These are phyloP conservation scores for Seriola rivoliana DNA, from an alignment of 2,113 vertebrate genomes.

Conservation along the genomic window DNA sequence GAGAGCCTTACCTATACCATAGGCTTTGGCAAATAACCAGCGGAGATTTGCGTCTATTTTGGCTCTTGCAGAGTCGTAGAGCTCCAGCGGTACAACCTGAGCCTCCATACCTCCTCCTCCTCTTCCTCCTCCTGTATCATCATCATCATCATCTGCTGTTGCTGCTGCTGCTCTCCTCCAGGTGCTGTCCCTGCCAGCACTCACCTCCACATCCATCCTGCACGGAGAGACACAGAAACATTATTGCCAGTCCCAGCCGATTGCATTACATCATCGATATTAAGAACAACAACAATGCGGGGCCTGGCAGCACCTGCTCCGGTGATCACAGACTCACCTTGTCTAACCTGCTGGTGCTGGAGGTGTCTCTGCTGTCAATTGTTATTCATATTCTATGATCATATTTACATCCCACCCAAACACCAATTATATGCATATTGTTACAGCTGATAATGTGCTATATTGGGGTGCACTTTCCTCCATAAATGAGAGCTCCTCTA, in stretches of 20 bases:
- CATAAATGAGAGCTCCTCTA: not conserved
- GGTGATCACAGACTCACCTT: not conserved
- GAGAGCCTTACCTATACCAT: constrained; percentile 89
- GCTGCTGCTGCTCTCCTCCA: constrained; percentile 65
- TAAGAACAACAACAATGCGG: constrained; percentile 26
- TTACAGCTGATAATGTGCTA: not conserved
- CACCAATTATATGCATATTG: not conserved
- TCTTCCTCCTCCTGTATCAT: constrained; percentile 7
- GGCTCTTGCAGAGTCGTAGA: constrained; percentile 85
- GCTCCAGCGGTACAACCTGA: constrained; percentile 69
- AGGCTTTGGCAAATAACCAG: constrained; percentile 97
- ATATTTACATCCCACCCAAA: not conserved
- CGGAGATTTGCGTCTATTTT: constrained; percentile 98
- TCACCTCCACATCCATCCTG: constrained; percentile 78
- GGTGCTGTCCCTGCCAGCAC: constrained; percentile 76
- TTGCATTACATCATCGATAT: constrained; percentile 67
- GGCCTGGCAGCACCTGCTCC: constrained; percentile 39
- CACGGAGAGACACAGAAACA: constrained; percentile 28
- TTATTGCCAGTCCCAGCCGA: constrained; percentile 2
- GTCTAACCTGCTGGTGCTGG: not conserved
- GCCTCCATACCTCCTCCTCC: constrained; percentile 49
- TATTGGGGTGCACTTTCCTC: not conserved
- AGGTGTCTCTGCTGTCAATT: not conserved
- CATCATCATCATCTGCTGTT: constrained; percentile 30
- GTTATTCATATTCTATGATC: no score